A percentile compares a stretch with the other conserved stretches of the same genome.
Conservation (phyloP, 1,140 invertebrate species). For the Habropoda laboriosa region DNA sequence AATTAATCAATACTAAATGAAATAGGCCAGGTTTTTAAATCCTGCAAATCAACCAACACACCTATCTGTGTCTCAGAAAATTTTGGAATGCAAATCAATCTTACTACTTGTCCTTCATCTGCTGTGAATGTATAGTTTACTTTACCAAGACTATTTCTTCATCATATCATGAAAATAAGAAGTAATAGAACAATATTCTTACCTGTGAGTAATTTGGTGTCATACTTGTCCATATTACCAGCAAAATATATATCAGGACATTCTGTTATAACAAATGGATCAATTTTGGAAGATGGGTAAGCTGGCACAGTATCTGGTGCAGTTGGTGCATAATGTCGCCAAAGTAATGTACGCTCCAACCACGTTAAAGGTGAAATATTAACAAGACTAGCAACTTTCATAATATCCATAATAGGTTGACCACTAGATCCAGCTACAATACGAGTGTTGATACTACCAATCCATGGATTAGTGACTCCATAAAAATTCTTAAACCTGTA, state of each 20-base stretch:
- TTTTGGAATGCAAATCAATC: conserved; percentile 86
- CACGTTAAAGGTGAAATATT: conserved; percentile 72
- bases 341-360: conserved; percentile 89
- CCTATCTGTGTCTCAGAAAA: conserved; percentile 85
- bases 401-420: conserved; percentile 89
- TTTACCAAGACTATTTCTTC: neutral
- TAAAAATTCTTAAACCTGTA: conserved; percentile 87
- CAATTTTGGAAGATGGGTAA: conserved; percentile 91
- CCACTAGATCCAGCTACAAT: conserved; percentile 90
- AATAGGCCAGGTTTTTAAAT: conserved; percentile 85
- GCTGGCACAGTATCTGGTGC: conserved; percentile 94
- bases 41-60: conserved; percentile 86
- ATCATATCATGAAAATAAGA: conserved; percentile 3
- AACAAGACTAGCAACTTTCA: conserved; percentile 83
- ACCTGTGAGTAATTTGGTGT: conserved; percentile 86
- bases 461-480: conserved; percentile 94
- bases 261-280: conserved; percentile 93
- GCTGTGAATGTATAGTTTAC: conserved; percentile 77
- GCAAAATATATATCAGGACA: conserved; percentile 95
- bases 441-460: conserved; percentile 86
- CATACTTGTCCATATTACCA: conserved; percentile 91
- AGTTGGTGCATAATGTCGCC: conserved; percentile 95
- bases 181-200: conserved; percentile 41
- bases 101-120: conserved; percentile 83
- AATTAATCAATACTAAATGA: conserved; percentile 79